Evolutionary conservation across 2,113 vertebrate genomes (phyloP).

Genomic region (Lophura nycthemera): DNA sequence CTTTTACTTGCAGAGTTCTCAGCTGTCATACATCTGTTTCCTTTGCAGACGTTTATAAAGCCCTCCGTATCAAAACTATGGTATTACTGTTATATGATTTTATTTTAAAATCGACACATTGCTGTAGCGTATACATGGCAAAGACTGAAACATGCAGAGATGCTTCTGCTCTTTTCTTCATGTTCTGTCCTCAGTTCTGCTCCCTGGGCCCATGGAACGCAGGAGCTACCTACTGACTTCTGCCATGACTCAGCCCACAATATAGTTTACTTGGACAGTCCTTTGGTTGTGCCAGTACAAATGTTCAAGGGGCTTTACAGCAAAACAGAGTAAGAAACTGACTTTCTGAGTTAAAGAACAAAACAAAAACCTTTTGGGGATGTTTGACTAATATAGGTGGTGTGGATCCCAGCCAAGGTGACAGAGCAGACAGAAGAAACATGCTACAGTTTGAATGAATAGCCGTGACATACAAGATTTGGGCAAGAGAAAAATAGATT

Average conservation of each 20-base stretch:
- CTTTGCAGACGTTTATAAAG: not conserved
- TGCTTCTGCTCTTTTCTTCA: not conserved
- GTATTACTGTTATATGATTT: not conserved
- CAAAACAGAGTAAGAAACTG: not conserved
- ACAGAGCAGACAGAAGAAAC: not conserved
- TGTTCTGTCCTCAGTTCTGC: not conserved
- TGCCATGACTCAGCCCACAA: not conserved
- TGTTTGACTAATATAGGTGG: not conserved
- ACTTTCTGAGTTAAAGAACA: not conserved
- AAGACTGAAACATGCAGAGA: not conserved
- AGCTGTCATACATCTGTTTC: not conserved
- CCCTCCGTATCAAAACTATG: not conserved
- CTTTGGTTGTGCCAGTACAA: not conserved
- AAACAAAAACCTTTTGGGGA: not conserved
- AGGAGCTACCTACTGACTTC: not conserved
- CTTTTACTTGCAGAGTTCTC: not conserved
- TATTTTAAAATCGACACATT: not conserved
- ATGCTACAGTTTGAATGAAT: not conserved
- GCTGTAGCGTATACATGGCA: accelerated
- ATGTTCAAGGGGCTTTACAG: not conserved
- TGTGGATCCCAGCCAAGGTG: not conserved
- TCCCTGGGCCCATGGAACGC: not conserved
- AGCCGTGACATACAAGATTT: not conserved
- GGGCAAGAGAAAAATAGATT: not conserved
- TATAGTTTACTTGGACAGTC: not conserved